Evolutionary conservation across 2,888 invertebrate species (phyloP).

Genomic region (Drosophila recens): DNA sequence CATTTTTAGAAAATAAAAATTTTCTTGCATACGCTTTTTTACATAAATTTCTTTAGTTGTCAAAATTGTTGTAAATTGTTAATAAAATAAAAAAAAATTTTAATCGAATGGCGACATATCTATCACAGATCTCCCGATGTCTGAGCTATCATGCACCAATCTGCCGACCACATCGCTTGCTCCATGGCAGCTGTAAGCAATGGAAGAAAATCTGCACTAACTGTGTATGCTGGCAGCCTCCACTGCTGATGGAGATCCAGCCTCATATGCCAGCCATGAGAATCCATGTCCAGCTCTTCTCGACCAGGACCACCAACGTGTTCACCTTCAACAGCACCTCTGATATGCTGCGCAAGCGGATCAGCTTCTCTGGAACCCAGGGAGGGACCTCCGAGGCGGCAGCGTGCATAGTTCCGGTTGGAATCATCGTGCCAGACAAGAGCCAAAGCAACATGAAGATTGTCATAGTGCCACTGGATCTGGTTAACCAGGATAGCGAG

Average conservation of each 20-base stretch:
- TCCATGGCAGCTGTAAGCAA: constrained; percentile 46
- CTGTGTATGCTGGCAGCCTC: constrained; percentile 16
- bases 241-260: constrained; percentile 11
- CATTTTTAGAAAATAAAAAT: constrained; percentile 17
- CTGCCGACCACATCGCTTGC: constrained; percentile 49
- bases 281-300: constrained; percentile 54
- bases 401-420: constrained; percentile 52
- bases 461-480: constrained; percentile 74
- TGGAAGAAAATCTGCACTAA: constrained; percentile 46
- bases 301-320: constrained; percentile 46
- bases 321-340: constrained; percentile 45
- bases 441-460: constrained; percentile 62
- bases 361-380: constrained; percentile 61
- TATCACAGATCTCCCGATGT: constrained; percentile 70
- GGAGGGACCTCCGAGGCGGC: not conserved
- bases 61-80: constrained; percentile 14
- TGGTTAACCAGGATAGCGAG: constrained; percentile 61
- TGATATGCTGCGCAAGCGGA: constrained; percentile 65
- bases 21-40: not conserved
- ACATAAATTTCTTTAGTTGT: not conserved
- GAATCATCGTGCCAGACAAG: constrained; percentile 57
- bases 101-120: constrained; percentile 47
- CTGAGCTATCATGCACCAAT: constrained; percentile 63
- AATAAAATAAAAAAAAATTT: not conserved
- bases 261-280: constrained; percentile 17